Base-by-base conservation (phyloP, 2,113 vertebrate genomes). In the Ploceus nigricollis region DNA sequence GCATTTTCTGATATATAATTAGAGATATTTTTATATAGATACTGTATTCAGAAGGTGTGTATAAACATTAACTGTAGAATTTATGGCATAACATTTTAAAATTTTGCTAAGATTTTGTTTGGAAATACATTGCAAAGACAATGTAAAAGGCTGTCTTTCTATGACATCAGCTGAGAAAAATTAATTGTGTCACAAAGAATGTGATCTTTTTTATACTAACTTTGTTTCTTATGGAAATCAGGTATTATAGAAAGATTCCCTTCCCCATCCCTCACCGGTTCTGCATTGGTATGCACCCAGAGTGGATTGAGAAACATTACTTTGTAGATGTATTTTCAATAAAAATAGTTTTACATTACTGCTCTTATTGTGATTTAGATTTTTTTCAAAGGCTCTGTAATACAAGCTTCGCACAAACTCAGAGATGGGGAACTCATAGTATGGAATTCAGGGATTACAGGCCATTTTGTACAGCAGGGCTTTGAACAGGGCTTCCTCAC, bases 251-350 rank as follows among this genome's bases (percentile, higher is more conserved):
- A 94, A 96, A 92, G 89, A 93, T 95, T 95, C 94, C 88, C 66
- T 97, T 80, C 25, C 94, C 96, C 45, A 91, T 81, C 71, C 87
- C 63, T 93, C 82, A 80, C 50, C 72, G 97, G 97, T 95, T 97
- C 82, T 95, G 95, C 95, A 94, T 92, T 68, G 79, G 12, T 60
- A 63, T 95, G 94, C 88, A 95, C 80, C 96, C 96, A 84, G 92
- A 79, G 89, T 95, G 96, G 96, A 95, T 94, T 96, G 96, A 96
- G 88, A 97, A 97, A 92, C 91, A 89, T 97, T 97, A 98, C 98
- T 97, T 98, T 98, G 98, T 98, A 98, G 98, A 96, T 97, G 98
- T 98, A 98, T 98, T 98, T 98, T 98, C 98, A 98, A 98, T 98
- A 98, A 98, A 97, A 97, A 96, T 98, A 98, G 98, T 98, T 98